Percentiles rank a stretch among this genome's conserved stretches.
phyloP scores from a whole-genome alignment of 64 coral and sea anemone genomes.

The Trachythela sp. region DNA sequence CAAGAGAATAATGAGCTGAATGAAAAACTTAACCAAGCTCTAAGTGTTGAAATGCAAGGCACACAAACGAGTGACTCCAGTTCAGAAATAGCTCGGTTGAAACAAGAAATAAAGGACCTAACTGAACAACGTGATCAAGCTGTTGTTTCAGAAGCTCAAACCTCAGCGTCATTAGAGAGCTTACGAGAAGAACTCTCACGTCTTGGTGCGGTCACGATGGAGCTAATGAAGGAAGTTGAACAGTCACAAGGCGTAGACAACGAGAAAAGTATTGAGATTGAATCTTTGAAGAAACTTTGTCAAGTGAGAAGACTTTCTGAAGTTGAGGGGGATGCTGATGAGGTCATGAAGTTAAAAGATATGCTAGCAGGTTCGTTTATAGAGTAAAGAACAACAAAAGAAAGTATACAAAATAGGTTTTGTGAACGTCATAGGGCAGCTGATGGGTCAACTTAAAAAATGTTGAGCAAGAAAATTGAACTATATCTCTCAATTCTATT shows the following conservation, averaged over 20 bases:
- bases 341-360: not conserved
- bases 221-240: conserved; percentile 8
- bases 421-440: too few relatives aligned
- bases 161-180: not conserved
- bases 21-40: not conserved
- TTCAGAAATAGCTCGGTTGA: not conserved
- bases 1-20: not conserved
- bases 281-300: conserved; percentile 3
- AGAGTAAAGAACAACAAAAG: not conserved
- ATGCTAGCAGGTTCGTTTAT: not conserved
- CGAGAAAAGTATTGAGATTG: not conserved
- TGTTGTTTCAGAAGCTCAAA: not conserved
- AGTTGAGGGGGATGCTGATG: not conserved
- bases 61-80: not conserved
- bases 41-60: not conserved
- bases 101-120: not conserved
- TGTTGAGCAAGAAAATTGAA: too few relatives aligned
- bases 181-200: not conserved
- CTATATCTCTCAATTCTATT: too few relatives aligned
- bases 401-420: too few relatives aligned
- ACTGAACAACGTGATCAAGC: conserved; percentile 3
- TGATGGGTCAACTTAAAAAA: too few relatives aligned
- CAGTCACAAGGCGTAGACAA: conserved; percentile 10
- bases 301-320: not conserved
- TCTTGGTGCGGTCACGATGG: not conserved